Evolutionary conservation across 2,797 vertebrate species (phyloP).

Genomic region (Centroberyx gerrardi): DNA sequence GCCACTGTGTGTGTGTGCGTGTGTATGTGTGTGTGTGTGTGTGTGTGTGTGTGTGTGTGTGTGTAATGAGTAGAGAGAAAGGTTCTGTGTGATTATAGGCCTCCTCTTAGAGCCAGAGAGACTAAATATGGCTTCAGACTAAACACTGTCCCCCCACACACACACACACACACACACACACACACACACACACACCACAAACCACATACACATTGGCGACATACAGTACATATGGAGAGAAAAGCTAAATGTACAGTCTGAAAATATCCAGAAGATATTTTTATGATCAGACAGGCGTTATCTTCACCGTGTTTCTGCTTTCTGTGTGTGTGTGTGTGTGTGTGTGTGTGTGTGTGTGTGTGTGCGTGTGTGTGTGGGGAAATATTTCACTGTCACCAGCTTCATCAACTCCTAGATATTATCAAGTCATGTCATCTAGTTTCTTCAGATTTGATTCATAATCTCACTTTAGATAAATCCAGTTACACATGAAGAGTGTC

Average conservation of each 20-base stretch:
- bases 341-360: background rate
- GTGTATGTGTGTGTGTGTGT: constrained; percentile 32
- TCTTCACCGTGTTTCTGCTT: constrained; percentile 34
- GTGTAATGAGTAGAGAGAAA: constrained; percentile 82
- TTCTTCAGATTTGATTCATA: too few relatives aligned
- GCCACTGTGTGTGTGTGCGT: constrained; percentile 25
- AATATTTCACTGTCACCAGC: too few relatives aligned
- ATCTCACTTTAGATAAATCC: too few relatives aligned
- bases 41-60: constrained; percentile 55
- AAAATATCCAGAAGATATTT: constrained; percentile 73
- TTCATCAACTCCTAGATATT: too few relatives aligned
- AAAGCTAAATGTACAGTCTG: constrained; percentile 43
- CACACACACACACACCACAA: constrained; percentile 61
- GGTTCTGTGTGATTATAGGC: constrained; percentile 84
- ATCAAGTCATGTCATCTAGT: too few relatives aligned
- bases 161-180: constrained; percentile 48
- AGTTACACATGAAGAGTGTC: too few relatives aligned
- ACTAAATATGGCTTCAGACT: constrained; percentile 85
- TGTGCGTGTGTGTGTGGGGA: background rate
- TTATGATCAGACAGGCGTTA: constrained; percentile 58
- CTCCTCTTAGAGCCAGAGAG: constrained; percentile 76
- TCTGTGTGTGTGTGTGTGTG: background rate
- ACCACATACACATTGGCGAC: constrained; percentile 76
- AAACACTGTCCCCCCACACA: constrained; percentile 70
- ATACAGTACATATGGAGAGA: constrained; percentile 72